phyloP scores from a whole-genome alignment of 2,888 invertebrate species.

The Tromatobia lineatoria region DNA sequence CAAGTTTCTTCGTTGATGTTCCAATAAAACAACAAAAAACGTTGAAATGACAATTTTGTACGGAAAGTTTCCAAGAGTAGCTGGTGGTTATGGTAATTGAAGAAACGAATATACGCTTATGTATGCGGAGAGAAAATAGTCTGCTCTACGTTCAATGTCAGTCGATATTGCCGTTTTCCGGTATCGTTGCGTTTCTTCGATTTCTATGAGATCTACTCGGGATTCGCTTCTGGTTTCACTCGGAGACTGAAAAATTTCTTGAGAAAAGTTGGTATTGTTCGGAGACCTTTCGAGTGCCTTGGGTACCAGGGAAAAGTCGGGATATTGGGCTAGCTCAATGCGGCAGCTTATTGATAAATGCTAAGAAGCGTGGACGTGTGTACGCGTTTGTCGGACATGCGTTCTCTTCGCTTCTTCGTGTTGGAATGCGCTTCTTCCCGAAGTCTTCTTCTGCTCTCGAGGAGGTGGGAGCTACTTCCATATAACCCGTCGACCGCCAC shows the following conservation, averaged over 20 bases:
- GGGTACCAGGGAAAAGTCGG: conserved; percentile 22
- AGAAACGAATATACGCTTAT: conserved; percentile 34
- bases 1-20: conserved; percentile 24
- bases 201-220: conserved; percentile 25
- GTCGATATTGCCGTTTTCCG: conserved; percentile 55
- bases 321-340: conserved; percentile 30
- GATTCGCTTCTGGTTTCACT: background rate
- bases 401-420: conserved; percentile 28
- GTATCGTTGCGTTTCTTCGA: conserved; percentile 46
- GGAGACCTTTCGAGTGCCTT: conserved; percentile 56
- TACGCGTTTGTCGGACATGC: conserved; percentile 43
- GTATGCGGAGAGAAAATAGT: conserved; percentile 46
- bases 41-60: conserved; percentile 13
- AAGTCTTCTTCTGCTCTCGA: conserved; percentile 14
- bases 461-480: background rate
- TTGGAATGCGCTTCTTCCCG: conserved; percentile 69
- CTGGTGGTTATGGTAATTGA: conserved; percentile 63
- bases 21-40: background rate
- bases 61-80: conserved; percentile 41
- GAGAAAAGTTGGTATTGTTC: conserved; percentile 57
- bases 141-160: conserved; percentile 53
- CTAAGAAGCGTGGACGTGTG: conserved; percentile 71
- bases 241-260: conserved; percentile 37
- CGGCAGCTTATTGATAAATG: conserved; percentile 75
- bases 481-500: conserved; percentile 18